A percentile compares a stretch with the other conserved stretches of the same genome.
These are phyloP conservation scores for Trypoxylon attenuatum DNA, from an alignment of 2,888 invertebrate species.

Conservation along the genomic window DNA sequence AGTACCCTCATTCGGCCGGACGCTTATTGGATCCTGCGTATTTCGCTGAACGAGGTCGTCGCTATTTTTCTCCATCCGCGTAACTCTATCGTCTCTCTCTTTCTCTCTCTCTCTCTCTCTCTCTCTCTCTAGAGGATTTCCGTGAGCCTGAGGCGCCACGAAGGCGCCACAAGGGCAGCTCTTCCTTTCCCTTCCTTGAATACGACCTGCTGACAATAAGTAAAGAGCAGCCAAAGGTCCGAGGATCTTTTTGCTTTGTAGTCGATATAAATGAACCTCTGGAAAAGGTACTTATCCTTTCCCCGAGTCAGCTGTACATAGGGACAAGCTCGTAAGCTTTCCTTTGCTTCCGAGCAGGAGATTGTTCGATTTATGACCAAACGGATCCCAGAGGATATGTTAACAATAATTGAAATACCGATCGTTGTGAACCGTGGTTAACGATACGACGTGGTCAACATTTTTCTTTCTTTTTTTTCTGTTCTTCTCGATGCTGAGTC, in stretches of 20 bases:
- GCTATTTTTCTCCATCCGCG: slow-evolving; percentile 4
- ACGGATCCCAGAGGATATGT: neutral
- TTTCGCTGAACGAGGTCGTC: slow-evolving; percentile 12
- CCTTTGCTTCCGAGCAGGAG: neutral
- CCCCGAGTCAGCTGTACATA: neutral
- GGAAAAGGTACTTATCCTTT: neutral
- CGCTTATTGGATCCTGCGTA: slow-evolving; percentile 12
- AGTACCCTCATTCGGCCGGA: slow-evolving; percentile 3
- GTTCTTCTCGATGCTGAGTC: too few species aligned
- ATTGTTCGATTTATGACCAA: neutral
- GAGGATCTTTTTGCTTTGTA: slow-evolving; percentile 18
- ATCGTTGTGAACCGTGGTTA: neutral
- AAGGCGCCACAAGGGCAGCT: too few species aligned
- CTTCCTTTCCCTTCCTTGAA: slow-evolving; percentile 19
- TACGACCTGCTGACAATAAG: too few species aligned
- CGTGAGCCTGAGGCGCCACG: neutral
- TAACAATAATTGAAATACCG: neutral
- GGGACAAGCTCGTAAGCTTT: neutral
- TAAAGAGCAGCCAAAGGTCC: neutral
- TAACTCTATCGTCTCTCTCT: neutral
- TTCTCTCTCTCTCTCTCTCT: too few species aligned
- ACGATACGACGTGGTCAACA: neutral
- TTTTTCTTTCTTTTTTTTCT: neutral
- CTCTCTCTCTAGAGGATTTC: neutral
- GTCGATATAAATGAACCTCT: slow-evolving; percentile 15